A percentile compares a stretch with the other conserved stretches of the same genome.
phyloP scores from a whole-genome alignment of 2,888 invertebrate genomes.

The Coelinius sp. region DNA sequence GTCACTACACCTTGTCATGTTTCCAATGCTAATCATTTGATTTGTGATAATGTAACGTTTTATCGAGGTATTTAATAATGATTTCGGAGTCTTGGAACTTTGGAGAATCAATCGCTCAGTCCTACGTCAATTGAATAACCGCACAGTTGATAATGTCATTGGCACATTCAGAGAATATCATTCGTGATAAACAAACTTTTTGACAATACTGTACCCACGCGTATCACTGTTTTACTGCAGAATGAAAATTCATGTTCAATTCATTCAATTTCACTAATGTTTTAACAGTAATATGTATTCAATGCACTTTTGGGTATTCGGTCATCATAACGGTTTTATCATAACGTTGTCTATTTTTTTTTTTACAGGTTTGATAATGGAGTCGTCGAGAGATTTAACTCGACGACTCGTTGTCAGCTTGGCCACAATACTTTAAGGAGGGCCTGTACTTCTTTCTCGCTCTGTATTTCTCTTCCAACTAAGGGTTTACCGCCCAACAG shows the following conservation, averaged over 20 bases:
- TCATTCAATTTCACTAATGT: not conserved
- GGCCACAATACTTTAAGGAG: not conserved
- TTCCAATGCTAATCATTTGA: not conserved
- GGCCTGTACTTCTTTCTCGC: conserved; percentile 13
- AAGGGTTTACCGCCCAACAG: conserved; percentile 7
- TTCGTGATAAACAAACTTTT: conserved; percentile 4
- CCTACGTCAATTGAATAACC: not conserved
- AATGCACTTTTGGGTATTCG: not conserved
- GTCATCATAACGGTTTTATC: no score
- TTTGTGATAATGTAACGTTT: not conserved
- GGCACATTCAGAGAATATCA: not conserved
- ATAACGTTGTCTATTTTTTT: not conserved
- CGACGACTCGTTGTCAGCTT: conserved; percentile 17
- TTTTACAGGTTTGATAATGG: not conserved
- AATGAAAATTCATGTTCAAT: not conserved
- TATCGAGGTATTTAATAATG: no score
- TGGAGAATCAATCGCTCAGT: no score
- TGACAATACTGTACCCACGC: conserved; percentile 5
- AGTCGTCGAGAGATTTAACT: conserved; percentile 15
- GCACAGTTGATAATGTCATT: not conserved
- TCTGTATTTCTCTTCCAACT: conserved; percentile 8
- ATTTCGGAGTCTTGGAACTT: no score
- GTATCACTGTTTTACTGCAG: not conserved
- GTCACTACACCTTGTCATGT: not conserved
- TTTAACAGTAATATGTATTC: not conserved